Evolutionary conservation across 2,888 invertebrate species (phyloP).

Genomic region (Drosophila paracracens): DNA sequence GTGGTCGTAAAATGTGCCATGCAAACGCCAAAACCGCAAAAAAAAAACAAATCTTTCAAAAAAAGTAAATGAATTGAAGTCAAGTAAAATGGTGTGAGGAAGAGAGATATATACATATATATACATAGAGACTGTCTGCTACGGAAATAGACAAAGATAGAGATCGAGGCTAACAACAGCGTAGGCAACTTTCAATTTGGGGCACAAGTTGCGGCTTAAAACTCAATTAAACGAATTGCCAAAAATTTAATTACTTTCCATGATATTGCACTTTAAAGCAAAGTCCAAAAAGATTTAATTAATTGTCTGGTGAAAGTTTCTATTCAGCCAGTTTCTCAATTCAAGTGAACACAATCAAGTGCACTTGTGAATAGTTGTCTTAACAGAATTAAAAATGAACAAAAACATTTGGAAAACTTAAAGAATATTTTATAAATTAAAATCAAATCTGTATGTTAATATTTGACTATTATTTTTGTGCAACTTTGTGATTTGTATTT

Average conservation of each 20-base stretch:
- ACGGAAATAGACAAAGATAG: slow-evolving; percentile 15
- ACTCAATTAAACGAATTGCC: slow-evolving; percentile 77
- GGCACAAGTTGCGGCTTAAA: slow-evolving; percentile 69
- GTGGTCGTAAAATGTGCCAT: slow-evolving; percentile 62
- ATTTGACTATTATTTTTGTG: neutral
- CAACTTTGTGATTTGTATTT: neutral
- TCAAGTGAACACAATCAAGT: slow-evolving; percentile 50
- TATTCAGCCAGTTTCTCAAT: slow-evolving; percentile 42
- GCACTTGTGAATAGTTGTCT: slow-evolving; percentile 8
- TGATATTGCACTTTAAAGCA: slow-evolving; percentile 36
- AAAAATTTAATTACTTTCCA: slow-evolving; percentile 72
- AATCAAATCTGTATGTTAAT: neutral
- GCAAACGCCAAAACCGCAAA: slow-evolving; percentile 48
- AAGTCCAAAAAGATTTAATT: slow-evolving; percentile 7
- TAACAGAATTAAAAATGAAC: neutral
- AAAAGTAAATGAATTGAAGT: slow-evolving; percentile 26
- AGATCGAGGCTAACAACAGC: neutral
- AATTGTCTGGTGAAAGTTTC: slow-evolving; percentile 26
- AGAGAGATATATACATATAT: neutral
- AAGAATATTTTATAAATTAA: neutral
- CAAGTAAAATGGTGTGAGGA: neutral
- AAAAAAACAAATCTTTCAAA: slow-evolving; percentile 1
- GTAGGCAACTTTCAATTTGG: slow-evolving; percentile 57
- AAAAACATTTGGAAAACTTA: neutral
- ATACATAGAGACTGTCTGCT: neutral